Evolutionary conservation across 2,888 invertebrate species (phyloP).

Genomic region (Actias luna): DNA sequence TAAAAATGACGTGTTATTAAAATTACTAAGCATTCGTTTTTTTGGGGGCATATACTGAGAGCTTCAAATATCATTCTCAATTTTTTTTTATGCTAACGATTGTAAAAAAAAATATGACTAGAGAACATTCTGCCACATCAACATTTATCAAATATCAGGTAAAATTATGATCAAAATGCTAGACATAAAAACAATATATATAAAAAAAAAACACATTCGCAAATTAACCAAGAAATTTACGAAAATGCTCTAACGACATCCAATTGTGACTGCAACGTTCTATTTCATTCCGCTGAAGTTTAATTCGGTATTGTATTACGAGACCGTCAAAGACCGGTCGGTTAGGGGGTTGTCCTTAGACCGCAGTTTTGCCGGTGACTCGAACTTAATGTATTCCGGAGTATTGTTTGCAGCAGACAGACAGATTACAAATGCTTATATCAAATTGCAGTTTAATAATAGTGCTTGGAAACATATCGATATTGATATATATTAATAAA

Average conservation of each 20-base stretch:
- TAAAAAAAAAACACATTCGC: no score
- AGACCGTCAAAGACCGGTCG: slow-evolving; percentile 32
- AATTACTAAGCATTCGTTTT: no score
- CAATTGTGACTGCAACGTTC: slow-evolving; percentile 13
- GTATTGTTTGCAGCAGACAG: slow-evolving; percentile 70
- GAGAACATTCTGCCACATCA: no score
- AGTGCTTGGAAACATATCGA: slow-evolving; percentile 40
- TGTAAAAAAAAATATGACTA: no score
- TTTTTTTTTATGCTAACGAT: no score
- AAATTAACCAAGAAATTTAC: background rate
- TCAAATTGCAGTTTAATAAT: slow-evolving; percentile 26
- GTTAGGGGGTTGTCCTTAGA: slow-evolving; percentile 24
- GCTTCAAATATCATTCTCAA: no score
- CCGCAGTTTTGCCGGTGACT: slow-evolving; percentile 58
- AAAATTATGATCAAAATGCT: no score
- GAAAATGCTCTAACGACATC: background rate
- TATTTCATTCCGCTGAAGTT: slow-evolving; percentile 19
- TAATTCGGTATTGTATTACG: slow-evolving; percentile 22
- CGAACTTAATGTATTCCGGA: slow-evolving; percentile 69
- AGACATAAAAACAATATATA: no score
- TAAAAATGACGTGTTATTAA: no score
- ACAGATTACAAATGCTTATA: slow-evolving; percentile 51
- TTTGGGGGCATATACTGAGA: no score
- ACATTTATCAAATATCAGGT: no score
- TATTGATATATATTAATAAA: slow-evolving; percentile 21